A percentile compares a stretch with the other conserved stretches of the same genome.
These are phyloP conservation scores for Brachionus paranguensis DNA, from an alignment of 1,140 invertebrate species.

Conservation along the genomic window DNA sequence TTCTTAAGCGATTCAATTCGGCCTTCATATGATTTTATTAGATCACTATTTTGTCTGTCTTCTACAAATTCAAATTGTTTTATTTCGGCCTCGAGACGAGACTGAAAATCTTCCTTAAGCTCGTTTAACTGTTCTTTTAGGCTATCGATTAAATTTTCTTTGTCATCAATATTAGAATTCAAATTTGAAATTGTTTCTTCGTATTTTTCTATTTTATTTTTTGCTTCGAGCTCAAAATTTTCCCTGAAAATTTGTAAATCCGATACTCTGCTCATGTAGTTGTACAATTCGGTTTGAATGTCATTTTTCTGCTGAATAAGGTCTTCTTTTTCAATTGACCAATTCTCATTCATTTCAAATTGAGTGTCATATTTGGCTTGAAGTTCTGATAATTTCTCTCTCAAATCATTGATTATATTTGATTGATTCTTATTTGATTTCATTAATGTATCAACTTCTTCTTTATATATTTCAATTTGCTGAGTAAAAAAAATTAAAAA, in stretches of 20 bases:
- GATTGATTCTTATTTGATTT: constrained; percentile 3
- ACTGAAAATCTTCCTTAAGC: constrained; percentile 11
- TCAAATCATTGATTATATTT: neutral
- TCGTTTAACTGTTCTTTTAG: constrained; percentile 11
- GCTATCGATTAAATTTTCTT: constrained; percentile 1
- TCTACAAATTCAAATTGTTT: constrained; percentile 17
- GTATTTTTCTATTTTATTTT: constrained; percentile 18
- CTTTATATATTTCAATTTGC: constrained; percentile 19
- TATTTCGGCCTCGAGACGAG: constrained; percentile 30
- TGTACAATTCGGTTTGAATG: constrained; percentile 22
- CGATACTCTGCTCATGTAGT: constrained; percentile 19
- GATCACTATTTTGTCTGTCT: constrained; percentile 11
- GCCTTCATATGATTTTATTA: neutral
- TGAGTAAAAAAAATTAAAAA: neutral
- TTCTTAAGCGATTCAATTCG: neutral
- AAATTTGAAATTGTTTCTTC: neutral
- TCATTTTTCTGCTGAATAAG: constrained; percentile 33
- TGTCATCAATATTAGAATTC: neutral
- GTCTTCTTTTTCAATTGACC: constrained; percentile 34
- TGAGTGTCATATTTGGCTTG: neutral
- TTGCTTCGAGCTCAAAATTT: neutral
- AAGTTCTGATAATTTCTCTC: neutral
- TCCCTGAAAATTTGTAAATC: constrained; percentile 34
- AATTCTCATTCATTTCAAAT: constrained; percentile 26
- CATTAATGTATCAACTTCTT: constrained; percentile 11